Percentiles rank a stretch among this genome's conserved stretches.
Evolutionary conservation across 2,888 invertebrate species (phyloP).

Genomic region (Cosmorhoe ocellata): DNA sequence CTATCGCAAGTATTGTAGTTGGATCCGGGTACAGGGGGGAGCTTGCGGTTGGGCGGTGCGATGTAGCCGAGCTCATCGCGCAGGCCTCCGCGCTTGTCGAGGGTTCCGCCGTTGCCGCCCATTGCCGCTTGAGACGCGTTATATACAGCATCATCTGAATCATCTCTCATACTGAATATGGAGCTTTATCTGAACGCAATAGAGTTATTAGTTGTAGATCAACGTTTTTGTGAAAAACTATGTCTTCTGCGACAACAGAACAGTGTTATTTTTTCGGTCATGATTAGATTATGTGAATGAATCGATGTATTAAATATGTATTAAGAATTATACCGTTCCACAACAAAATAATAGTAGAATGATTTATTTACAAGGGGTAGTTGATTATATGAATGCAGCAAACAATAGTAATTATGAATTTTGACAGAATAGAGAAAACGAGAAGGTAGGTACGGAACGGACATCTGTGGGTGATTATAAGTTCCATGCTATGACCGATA

Average conservation of each 20-base stretch:
- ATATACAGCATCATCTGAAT: constrained; percentile 93
- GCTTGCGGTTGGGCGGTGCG: constrained; percentile 95
- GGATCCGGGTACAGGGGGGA: constrained; percentile 95
- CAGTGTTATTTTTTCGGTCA: neutral
- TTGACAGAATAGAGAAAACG: constrained; percentile 31
- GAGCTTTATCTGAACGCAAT: neutral
- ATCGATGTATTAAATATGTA: neutral
- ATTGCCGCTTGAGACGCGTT: constrained; percentile 88
- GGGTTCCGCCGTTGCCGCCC: constrained; percentile 86
- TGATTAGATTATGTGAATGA: neutral
- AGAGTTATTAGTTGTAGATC: no score
- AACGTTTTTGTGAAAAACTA: no score
- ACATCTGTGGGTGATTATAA: constrained; percentile 24
- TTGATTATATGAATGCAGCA: constrained; percentile 37
- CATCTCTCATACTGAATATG: neutral
- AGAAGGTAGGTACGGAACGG: constrained; percentile 5
- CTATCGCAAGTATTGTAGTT: constrained; percentile 97
- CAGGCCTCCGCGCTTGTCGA: constrained; percentile 91
- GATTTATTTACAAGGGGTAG: constrained; percentile 8
- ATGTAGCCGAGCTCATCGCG: constrained; percentile 96
- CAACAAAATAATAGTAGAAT: constrained; percentile 8
- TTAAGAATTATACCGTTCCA: constrained; percentile 7
- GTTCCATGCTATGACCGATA: constrained; percentile 20
- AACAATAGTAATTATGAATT: constrained; percentile 51
- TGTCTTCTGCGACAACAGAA: no score